phyloP scores from a whole-genome alignment of 2,888 invertebrate species.

The Cantharis rufa region DNA sequence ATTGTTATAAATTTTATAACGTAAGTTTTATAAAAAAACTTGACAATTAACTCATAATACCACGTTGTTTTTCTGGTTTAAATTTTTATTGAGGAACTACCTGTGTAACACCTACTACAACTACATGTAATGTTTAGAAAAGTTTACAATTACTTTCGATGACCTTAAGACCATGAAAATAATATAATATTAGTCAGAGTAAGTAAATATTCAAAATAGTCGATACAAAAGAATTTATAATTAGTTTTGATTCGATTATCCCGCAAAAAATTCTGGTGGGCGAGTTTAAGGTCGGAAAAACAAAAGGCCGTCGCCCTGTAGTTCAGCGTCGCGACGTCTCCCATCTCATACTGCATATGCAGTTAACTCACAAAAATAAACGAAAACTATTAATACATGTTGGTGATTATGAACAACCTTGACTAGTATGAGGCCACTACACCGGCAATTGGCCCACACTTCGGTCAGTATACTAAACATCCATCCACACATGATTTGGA shows the following conservation, averaged over 20 bases:
- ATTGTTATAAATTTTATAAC: background rate
- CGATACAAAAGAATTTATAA: constrained; percentile 20
- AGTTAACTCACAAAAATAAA: constrained; percentile 15
- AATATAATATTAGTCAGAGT: constrained; percentile 18
- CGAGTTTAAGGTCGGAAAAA: constrained; percentile 12
- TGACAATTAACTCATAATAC: background rate
- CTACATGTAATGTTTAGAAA: background rate
- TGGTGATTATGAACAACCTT: constrained; percentile 32
- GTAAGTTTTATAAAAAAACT: background rate
- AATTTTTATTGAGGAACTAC: background rate
- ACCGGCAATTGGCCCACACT: constrained; percentile 24
- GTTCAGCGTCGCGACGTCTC: constrained; percentile 24
- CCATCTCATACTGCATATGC: constrained; percentile 24
- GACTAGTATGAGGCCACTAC: constrained; percentile 31
- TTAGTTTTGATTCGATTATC: constrained; percentile 14
- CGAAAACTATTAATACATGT: constrained; percentile 18
- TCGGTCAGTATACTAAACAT: constrained; percentile 32
- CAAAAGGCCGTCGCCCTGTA: constrained; percentile 14
- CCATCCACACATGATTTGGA: constrained; percentile 11
- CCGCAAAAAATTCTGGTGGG: constrained; percentile 15
- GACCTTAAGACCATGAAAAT: constrained; percentile 16
- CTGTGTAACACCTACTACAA: background rate
- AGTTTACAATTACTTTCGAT: background rate
- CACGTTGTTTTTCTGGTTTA: background rate
- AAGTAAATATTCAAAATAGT: constrained; percentile 8